phyloP scores from a whole-genome alignment of 2,113 vertebrate species.

The Phainopepla nitens region DNA sequence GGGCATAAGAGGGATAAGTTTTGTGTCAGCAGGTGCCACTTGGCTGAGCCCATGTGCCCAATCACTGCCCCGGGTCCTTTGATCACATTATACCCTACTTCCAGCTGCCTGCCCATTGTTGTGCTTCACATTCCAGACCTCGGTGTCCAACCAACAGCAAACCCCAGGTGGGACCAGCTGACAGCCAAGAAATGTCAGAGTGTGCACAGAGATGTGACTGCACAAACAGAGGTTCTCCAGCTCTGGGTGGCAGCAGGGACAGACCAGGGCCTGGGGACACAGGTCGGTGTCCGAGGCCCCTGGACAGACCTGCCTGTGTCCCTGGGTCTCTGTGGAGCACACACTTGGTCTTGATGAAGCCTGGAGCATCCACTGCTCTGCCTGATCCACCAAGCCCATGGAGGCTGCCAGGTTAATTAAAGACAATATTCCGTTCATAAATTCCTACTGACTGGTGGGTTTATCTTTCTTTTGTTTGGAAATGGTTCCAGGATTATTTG shows the following conservation, averaged over 20 bases:
- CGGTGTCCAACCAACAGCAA: background rate
- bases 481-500: background rate
- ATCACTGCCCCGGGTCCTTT: background rate
- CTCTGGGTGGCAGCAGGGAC: background rate
- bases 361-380: background rate
- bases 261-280: background rate
- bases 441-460: background rate
- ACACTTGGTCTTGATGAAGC: background rate
- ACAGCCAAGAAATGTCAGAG: rapidly evolving
- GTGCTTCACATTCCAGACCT: background rate
- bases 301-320: background rate
- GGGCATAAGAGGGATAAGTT: background rate
- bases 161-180: rapidly evolving
- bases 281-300: background rate
- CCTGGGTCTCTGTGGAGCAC: background rate
- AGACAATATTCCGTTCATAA: background rate
- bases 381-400: background rate
- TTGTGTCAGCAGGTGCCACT: background rate
- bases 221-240: background rate
- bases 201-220: background rate
- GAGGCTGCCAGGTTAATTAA: background rate
- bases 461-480: background rate
- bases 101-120: background rate
- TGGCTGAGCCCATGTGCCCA: background rate
- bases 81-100: background rate